phyloP scores from a whole-genome alignment of 30 jellyfish, hydroid and myxozoan genomes.

The Catostylus mosaicus region DNA sequence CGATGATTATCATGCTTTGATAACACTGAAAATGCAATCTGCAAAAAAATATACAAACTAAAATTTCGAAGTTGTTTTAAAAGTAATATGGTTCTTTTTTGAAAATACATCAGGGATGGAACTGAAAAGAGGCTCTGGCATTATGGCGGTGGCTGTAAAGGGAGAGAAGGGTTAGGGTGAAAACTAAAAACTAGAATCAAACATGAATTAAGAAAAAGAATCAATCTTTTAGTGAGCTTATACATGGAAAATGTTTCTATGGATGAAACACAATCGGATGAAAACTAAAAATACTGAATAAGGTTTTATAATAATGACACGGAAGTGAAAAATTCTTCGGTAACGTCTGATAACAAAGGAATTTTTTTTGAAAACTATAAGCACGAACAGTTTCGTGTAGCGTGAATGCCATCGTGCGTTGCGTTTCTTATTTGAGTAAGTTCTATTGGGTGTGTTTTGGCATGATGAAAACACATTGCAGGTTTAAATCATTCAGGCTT shows the following conservation, averaged over 20 bases:
- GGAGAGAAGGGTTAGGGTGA: too few species aligned
- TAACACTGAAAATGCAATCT: slow-evolving; percentile 48
- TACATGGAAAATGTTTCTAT: neutral
- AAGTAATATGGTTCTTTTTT: too few species aligned
- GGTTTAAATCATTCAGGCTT: neutral
- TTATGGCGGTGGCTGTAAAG: too few species aligned
- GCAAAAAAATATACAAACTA: neutral
- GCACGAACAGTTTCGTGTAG: neutral
- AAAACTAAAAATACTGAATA: too few species aligned
- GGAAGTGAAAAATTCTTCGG: neutral
- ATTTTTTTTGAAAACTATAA: too few species aligned
- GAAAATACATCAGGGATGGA: too few species aligned
- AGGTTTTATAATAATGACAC: neutral
- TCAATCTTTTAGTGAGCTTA: neutral
- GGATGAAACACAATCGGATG: neutral
- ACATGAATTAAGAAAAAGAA: too few species aligned
- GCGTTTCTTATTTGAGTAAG: neutral
- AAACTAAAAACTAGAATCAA: too few species aligned
- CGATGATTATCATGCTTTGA: neutral
- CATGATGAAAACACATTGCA: neutral
- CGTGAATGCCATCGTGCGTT: neutral
- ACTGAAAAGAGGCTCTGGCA: too few species aligned
- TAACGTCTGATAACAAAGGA: too few species aligned
- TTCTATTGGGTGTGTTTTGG: neutral
- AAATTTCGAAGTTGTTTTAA: neutral